Evolutionary conservation across 2,797 vertebrate species (phyloP).

Genomic region (Kryptopterus vitreolus): DNA sequence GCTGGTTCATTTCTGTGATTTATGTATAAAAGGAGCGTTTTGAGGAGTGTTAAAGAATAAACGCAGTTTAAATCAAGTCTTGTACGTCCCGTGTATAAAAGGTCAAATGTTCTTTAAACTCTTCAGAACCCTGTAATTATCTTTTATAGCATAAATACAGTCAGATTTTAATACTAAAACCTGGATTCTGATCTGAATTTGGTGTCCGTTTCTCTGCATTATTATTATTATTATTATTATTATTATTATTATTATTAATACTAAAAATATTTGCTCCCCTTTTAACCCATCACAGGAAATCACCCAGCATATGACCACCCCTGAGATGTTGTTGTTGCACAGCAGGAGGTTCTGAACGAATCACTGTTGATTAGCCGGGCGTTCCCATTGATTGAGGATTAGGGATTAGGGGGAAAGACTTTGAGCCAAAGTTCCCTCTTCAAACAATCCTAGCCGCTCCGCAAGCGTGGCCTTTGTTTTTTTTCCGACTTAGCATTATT

Average conservation of each 20-base stretch:
- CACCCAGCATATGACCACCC: neutral
- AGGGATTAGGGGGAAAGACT: neutral
- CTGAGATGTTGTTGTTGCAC: too few species aligned
- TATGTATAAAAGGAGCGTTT: too few species aligned
- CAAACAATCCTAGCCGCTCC: neutral
- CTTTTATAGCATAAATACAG: too few species aligned
- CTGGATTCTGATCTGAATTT: too few species aligned
- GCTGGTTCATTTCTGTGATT: too few species aligned
- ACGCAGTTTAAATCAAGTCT: too few species aligned
- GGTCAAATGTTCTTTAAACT: too few species aligned
- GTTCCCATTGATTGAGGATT: constrained; percentile 10
- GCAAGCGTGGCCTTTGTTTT: neutral
- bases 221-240: neutral
- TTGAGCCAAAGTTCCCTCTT: constrained; percentile 7
- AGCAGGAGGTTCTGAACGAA: neutral
- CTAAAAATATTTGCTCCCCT: neutral
- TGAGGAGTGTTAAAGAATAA: too few species aligned
- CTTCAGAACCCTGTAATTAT: too few species aligned
- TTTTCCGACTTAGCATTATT: neutral
- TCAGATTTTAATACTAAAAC: too few species aligned
- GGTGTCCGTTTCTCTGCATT: too few species aligned
- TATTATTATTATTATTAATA: neutral
- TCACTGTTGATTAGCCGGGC: constrained; percentile 11
- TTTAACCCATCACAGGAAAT: neutral
- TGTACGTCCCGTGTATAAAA: too few species aligned